A percentile compares a stretch with the other conserved stretches of the same genome.
These are phyloP conservation scores for Allobates femoralis DNA, from an alignment of 2,797 vertebrate species.

Conservation along the genomic window DNA sequence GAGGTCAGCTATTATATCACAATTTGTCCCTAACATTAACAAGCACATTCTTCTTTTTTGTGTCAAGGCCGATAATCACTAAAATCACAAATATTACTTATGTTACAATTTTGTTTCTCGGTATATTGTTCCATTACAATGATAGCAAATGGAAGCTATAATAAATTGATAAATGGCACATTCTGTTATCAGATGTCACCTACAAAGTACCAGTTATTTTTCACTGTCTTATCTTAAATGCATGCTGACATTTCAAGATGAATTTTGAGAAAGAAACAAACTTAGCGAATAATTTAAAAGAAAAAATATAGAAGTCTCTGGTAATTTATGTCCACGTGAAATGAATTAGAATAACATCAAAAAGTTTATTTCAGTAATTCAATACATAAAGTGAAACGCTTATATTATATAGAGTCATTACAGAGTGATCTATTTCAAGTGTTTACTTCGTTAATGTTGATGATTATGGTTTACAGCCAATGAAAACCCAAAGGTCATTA, in stretches of 20 bases:
- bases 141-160: constrained; percentile 24
- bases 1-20: background rate
- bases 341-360: too few species aligned
- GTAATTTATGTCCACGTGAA: too few species aligned
- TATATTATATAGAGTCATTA: too few species aligned
- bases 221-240: constrained; percentile 12
- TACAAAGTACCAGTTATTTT: background rate
- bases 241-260: constrained; percentile 20
- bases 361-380: too few species aligned
- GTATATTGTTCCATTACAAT: background rate
- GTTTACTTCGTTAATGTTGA: too few species aligned
- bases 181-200: constrained; percentile 19
- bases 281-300: background rate
- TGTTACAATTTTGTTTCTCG: constrained; percentile 14
- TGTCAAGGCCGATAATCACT: background rate
- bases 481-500: too few species aligned
- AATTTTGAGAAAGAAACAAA: constrained; percentile 9
- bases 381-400: too few species aligned
- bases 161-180: constrained; percentile 13
- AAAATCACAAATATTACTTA: constrained; percentile 19
- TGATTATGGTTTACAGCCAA: too few species aligned
- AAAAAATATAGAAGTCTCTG: background rate
- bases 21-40: constrained; percentile 12
- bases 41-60: background rate
- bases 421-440: too few species aligned